Percentiles rank a stretch among this genome's conserved stretches.
Evolutionary conservation across 2,113 vertebrate species (phyloP).

Genomic region (Catharus fuscescens): DNA sequence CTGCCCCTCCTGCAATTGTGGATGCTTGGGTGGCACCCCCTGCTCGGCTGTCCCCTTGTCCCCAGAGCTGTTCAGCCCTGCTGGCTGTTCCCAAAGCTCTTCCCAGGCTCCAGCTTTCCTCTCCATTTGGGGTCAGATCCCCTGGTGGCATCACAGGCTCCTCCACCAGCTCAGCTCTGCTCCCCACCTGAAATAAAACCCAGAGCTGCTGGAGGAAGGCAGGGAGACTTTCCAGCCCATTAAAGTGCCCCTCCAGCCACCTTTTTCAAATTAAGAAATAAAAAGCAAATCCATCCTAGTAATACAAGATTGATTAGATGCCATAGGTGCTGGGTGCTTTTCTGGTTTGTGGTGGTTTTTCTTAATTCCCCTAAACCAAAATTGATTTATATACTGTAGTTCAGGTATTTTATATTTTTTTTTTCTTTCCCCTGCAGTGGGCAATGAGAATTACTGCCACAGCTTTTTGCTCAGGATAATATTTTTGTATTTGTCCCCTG

Average conservation of each 20-base stretch:
- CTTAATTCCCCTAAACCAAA: conserved; percentile 22
- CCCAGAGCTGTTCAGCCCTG: neutral
- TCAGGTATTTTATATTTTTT: neutral
- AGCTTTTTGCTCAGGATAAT: conserved; percentile 10
- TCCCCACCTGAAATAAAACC: neutral
- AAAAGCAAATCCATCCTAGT: conserved; percentile 50
- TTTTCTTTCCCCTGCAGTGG: neutral
- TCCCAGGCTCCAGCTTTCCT: neutral
- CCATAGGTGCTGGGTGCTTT: neutral
- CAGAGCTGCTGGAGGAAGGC: neutral
- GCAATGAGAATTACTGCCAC: neutral
- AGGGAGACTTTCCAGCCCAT: neutral
- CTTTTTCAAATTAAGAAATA: conserved; percentile 32
- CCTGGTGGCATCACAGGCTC: neutral
- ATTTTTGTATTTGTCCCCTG: neutral
- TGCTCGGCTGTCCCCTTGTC: neutral
- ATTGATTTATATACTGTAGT: conserved; percentile 11
- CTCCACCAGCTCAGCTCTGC: neutral
- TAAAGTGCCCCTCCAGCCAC: conserved; percentile 13
- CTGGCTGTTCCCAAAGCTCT: neutral
- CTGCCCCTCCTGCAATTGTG: conserved; percentile 17
- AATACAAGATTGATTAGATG: conserved; percentile 60
- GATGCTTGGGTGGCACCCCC: conserved; percentile 29
- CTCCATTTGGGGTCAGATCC: neutral
- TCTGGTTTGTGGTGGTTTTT: neutral